Percentiles rank a stretch among this genome's conserved stretches.
phyloP scores from a whole-genome alignment of 2,113 vertebrate genomes.

The Aptenodytes forsteri region DNA sequence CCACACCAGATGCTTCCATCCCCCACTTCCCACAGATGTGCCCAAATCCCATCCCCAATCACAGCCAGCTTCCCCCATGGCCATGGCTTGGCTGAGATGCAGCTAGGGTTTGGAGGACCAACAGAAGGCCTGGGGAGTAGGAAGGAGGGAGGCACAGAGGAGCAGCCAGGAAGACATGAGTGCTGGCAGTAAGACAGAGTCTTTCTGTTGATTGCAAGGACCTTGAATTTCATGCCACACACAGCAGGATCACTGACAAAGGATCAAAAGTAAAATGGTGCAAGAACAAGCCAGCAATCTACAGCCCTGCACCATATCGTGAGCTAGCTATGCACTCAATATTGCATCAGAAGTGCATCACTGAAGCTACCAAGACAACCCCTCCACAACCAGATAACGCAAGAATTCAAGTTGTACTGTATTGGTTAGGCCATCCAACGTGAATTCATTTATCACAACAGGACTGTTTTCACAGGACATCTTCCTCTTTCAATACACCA shows the following conservation, averaged over 20 bases:
- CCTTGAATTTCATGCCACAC: background rate
- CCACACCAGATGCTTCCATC: background rate
- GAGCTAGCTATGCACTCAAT: background rate
- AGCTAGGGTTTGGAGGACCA: background rate
- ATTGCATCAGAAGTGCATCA: background rate
- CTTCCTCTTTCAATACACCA: background rate
- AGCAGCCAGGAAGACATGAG: background rate
- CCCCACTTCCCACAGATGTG: background rate
- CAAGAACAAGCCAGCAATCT: background rate
- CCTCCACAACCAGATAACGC: accelerated
- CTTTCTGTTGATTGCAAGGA: background rate
- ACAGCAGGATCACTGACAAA: background rate
- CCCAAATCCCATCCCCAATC: background rate
- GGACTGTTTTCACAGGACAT: background rate
- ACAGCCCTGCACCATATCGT: background rate
- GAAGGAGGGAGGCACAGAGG: background rate
- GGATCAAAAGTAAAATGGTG: background rate
- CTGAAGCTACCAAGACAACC: background rate
- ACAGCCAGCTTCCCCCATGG: background rate
- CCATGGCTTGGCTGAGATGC: background rate
- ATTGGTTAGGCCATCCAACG: background rate
- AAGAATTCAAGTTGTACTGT: background rate
- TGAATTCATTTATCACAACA: background rate
- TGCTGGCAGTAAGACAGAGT: background rate
- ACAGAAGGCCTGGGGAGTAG: background rate